Evolutionary conservation across 2,797 vertebrate genomes (phyloP).

Genomic region (Enteromius treurensis): DNA sequence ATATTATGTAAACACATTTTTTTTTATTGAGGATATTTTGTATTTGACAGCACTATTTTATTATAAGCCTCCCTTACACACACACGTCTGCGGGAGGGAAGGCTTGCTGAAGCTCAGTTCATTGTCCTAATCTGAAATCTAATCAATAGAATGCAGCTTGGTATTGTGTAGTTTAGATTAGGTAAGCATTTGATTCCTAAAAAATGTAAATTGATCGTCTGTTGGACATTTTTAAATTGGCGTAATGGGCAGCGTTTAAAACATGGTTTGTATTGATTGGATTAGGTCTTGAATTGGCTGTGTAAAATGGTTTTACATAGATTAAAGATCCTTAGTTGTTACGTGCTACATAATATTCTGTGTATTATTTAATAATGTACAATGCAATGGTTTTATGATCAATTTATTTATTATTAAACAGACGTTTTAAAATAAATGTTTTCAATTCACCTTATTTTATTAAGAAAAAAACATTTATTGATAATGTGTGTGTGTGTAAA

Average conservation of each 20-base stretch:
- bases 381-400: neutral
- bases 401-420: conserved; percentile 1
- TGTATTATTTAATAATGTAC: conserved; percentile 11
- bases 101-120: conserved; percentile 58
- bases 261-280: conserved; percentile 85
- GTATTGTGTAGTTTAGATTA: conserved; percentile 76
- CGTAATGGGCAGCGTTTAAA: conserved; percentile 82
- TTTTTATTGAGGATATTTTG: too few relatives aligned
- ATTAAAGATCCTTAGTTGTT: conserved; percentile 58
- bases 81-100: conserved; percentile 50
- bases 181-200: conserved; percentile 83
- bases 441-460: neutral
- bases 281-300: conserved; percentile 71
- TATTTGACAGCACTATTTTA: too few relatives aligned
- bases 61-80: neutral
- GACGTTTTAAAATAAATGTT: neutral
- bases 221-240: conserved; percentile 78
- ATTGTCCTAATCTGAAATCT: conserved; percentile 74
- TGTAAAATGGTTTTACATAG: conserved; percentile 71
- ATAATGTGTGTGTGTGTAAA: neutral
- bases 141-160: conserved; percentile 83
- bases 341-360: conserved; percentile 38
- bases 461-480: neutral
- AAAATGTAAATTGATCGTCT: conserved; percentile 82
- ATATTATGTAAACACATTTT: too few relatives aligned